These are phyloP conservation scores for Peromyscus melanophrys DNA, from an alignment of 2,797 vertebrate species.

Conservation along the genomic window DNA sequence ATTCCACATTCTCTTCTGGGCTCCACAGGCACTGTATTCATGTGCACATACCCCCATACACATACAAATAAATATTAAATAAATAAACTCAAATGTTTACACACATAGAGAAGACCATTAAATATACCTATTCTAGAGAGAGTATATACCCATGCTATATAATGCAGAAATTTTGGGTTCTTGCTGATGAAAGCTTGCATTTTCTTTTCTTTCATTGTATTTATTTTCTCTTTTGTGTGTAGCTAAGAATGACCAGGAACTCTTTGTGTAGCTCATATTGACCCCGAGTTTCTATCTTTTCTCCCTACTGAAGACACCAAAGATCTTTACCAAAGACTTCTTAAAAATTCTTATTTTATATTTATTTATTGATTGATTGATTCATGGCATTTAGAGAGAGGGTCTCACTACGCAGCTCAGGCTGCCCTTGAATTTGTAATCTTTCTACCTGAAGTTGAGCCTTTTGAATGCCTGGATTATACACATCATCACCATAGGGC, in stretches of 20 bases:
- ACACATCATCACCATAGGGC: background rate
- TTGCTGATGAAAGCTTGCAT: background rate
- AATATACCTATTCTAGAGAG: background rate
- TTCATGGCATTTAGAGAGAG: background rate
- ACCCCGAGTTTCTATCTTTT: background rate
- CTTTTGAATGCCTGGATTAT: background rate
- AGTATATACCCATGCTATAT: background rate
- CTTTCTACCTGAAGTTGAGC: background rate
- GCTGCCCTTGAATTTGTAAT: background rate
- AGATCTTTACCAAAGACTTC: background rate
- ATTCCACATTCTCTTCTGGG: background rate
- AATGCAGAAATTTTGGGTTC: background rate
- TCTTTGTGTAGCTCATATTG: background rate
- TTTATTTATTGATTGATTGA: background rate
- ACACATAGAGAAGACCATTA: background rate
- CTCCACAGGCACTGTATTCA: background rate
- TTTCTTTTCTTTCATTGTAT: background rate
- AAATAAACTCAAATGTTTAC: conserved; percentile 42
- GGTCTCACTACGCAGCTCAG: background rate
- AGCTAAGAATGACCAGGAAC: background rate
- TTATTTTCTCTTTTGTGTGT: background rate
- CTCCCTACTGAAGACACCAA: background rate
- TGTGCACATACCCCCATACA: background rate
- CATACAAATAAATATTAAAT: background rate
- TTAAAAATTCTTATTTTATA: background rate